Conservation (phyloP, 2,888 invertebrate species). For the Heliconius hortense region DNA sequence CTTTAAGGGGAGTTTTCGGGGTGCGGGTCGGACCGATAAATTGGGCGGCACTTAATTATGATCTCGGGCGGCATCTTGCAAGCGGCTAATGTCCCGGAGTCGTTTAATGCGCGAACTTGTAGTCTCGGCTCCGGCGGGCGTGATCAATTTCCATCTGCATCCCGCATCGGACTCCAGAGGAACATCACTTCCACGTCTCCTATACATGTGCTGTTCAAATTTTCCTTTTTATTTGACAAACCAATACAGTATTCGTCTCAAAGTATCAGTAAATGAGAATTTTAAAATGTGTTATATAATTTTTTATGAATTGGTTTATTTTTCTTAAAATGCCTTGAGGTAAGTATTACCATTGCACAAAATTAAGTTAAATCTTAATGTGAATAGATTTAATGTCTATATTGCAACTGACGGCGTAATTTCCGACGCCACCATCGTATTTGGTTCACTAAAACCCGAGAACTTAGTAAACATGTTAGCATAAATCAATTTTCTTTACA, state of each 20-base stretch:
- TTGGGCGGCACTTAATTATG: slow-evolving; percentile 82
- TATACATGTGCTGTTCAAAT: slow-evolving; percentile 39
- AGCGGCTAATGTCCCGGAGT: slow-evolving; percentile 80
- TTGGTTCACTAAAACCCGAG: slow-evolving; percentile 61
- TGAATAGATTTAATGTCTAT: slow-evolving; percentile 43
- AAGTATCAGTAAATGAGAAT: no score
- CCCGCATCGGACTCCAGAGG: slow-evolving; percentile 55
- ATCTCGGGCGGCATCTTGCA: slow-evolving; percentile 82
- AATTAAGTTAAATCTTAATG: slow-evolving; percentile 43
- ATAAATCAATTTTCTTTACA: slow-evolving; percentile 74
- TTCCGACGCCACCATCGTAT: slow-evolving; percentile 52
- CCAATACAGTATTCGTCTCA: neutral
- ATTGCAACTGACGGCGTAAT: slow-evolving; percentile 43
- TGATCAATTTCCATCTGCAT: slow-evolving; percentile 79
- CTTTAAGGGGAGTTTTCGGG: slow-evolving; percentile 77
- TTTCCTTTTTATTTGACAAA: slow-evolving; percentile 41
- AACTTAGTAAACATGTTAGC: slow-evolving; percentile 66
- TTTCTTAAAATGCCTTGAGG: no score
- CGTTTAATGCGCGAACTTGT: slow-evolving; percentile 82
- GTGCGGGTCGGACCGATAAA: slow-evolving; percentile 80
- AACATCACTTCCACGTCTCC: slow-evolving; percentile 44
- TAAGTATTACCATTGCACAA: neutral
- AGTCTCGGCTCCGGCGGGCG: slow-evolving; percentile 76
- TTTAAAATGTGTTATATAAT: no score
- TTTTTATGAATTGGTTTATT: no score